phyloP scores from a whole-genome alignment of 2,888 invertebrate genomes.

The Ornithoptera alexandrae region DNA sequence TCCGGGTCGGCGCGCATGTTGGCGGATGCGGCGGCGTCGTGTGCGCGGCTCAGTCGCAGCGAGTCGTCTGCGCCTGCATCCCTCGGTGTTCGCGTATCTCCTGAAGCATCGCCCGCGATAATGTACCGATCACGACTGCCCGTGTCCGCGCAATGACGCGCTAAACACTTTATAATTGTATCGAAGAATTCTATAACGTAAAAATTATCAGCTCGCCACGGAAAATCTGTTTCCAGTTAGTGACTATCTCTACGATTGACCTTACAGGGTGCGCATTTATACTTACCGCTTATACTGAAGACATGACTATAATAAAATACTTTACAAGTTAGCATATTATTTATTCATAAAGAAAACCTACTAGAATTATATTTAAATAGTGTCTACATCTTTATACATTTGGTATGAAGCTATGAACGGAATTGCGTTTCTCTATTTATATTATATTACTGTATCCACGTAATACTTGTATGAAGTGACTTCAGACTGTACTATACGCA shows the following conservation, averaged over 20 bases:
- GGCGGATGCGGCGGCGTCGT: constrained; percentile 35
- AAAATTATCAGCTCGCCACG: constrained; percentile 72
- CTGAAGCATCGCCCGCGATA: constrained; percentile 77
- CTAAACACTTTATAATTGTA: constrained; percentile 77
- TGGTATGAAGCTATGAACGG: no score
- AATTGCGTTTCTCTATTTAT: no score
- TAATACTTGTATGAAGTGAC: no score
- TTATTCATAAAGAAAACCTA: constrained; percentile 17
- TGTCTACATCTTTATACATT: constrained; percentile 13
- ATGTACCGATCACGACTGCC: constrained; percentile 76
- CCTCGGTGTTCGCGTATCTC: constrained; percentile 61
- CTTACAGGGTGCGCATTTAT: constrained; percentile 51
- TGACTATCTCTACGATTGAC: constrained; percentile 57
- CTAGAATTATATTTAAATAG: constrained; percentile 14
- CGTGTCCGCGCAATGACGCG: constrained; percentile 61
- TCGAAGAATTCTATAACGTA: constrained; percentile 70
- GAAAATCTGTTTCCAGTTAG: constrained; percentile 70
- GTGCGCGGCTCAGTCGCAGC: constrained; percentile 53
- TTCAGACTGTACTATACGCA: no score
- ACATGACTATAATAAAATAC: constrained; percentile 8
- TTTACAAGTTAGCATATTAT: constrained; percentile 11
- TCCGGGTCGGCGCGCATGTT: constrained; percentile 73
- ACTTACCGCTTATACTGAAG: constrained; percentile 9
- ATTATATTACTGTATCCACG: no score
- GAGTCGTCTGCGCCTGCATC: constrained; percentile 61